Evolutionary conservation across 2,797 vertebrate species (phyloP), one percentile per base, ranked within the genome.

Genomic region (Lagorchestes hirsutus): DNA sequence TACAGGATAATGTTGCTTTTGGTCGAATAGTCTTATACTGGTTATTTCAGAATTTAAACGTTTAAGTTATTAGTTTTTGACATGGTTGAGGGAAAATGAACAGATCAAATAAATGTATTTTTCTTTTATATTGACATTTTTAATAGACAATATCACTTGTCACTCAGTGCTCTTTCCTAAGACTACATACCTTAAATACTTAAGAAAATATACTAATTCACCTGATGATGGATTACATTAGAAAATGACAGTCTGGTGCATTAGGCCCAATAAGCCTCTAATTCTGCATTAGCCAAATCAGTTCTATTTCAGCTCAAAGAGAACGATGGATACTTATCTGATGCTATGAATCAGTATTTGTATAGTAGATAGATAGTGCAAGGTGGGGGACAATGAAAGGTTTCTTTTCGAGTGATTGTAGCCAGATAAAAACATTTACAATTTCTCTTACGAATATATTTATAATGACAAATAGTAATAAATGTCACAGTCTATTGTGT

Each of bases 371-470:
- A 95, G 92, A 95, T 55, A 95, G 18, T 95, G 96, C 96, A 98
- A 95, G 87, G 91, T 31, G 62, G 31, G 3, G 18, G 90, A 58
- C 90, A 93, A 54, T 90, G 24, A 94, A 94, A 95, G 95, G 87
- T 96, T 95, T 98, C 97, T 92, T 97, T 95, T 92, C 54, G 58
- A 93, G 95, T 97, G 92, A 96, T 97, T 91, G 93, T 96, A 95
- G 93, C 74, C 97, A 94, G 94, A 97, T 98, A 93, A 98, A 97
- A 98, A 93, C 91, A 82, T 96, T 96, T 95, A 54, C 93, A 95
- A 97, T 96, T 97, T 97, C 96, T 95, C 97, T 96, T 97, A n/a
- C 12, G 56, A 95, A 96, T 94, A 97, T 97, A 97, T 98, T 98
- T 96, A 96, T 97, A 90, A 46, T 92, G 95, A 96, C 96, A 95